Percentiles rank a stretch among this genome's conserved stretches.
Conservation (phyloP, 2,888 invertebrate genomes). For the Willowsia nigromaculata region DNA sequence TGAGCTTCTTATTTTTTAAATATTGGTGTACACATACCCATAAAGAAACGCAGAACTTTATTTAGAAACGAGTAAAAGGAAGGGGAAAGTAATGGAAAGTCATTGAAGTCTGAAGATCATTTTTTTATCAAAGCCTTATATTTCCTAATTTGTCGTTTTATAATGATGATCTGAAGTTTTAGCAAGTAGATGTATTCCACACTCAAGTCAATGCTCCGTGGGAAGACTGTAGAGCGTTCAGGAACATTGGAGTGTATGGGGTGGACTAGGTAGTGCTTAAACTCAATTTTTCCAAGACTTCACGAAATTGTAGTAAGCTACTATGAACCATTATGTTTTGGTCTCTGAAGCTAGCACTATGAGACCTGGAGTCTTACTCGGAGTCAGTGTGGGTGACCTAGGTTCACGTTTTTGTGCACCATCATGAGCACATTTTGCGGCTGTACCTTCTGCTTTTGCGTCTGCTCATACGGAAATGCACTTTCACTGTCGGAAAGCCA, state of each 20-base stretch:
- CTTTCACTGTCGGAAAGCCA: slow-evolving; percentile 33
- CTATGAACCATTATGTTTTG: no score
- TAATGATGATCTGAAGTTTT: not conserved
- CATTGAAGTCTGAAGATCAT: not conserved
- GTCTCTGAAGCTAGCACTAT: no score
- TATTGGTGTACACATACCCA: not conserved
- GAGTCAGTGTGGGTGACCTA: no score
- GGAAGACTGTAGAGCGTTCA: no score
- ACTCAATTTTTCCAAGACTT: no score
- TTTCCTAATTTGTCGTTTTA: slow-evolving; percentile 29
- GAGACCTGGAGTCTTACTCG: no score
- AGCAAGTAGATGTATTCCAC: not conserved
- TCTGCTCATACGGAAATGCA: not conserved
- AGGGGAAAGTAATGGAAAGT: not conserved
- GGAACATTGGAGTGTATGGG: no score
- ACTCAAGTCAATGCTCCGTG: not conserved
- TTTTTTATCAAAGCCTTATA: not conserved
- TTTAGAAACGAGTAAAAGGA: not conserved
- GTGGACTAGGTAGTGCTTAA: not conserved
- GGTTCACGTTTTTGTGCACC: not conserved
- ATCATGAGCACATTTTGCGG: not conserved
- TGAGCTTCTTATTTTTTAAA: not conserved
- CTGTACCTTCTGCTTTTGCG: not conserved
- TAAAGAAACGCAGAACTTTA: not conserved
- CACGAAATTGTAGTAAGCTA: no score